These are phyloP conservation scores for Napeogenes sylphis DNA, from an alignment of 2,888 invertebrate species.

Conservation along the genomic window DNA sequence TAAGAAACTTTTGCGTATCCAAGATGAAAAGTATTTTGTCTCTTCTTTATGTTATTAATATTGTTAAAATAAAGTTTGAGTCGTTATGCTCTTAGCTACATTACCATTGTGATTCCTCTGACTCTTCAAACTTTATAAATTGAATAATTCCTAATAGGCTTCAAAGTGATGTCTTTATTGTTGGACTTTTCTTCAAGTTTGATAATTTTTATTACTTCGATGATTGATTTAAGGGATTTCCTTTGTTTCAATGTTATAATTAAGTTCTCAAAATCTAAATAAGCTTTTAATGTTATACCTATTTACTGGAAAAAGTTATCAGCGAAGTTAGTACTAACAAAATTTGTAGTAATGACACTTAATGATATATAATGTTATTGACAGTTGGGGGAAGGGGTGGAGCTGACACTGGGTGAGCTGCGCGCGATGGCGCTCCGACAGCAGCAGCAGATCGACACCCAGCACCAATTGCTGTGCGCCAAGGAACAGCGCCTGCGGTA, in stretches of 20 bases:
- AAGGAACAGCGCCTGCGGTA: slow-evolving; percentile 95
- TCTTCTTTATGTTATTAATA: neutral
- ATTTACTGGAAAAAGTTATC: no score
- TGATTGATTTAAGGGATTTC: slow-evolving; percentile 8
- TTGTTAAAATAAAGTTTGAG: slow-evolving; percentile 11
- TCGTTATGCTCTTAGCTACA: slow-evolving; percentile 20
- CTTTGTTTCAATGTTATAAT: slow-evolving; percentile 1
- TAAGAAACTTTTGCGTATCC: neutral
- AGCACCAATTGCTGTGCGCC: slow-evolving; percentile 93
- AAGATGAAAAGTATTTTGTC: neutral
- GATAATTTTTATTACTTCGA: slow-evolving; percentile 10
- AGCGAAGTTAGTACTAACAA: neutral
- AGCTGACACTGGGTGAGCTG: slow-evolving; percentile 95
- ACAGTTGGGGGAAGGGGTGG: slow-evolving; percentile 93
- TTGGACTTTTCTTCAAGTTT: slow-evolving; percentile 5
- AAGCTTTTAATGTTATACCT: no score
- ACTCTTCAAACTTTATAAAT: slow-evolving; percentile 15
- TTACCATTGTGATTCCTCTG: slow-evolving; percentile 13
- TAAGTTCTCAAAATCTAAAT: neutral
- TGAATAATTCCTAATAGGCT: slow-evolving; percentile 21
- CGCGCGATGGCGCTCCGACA: slow-evolving; percentile 98
- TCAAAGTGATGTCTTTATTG: slow-evolving; percentile 11
- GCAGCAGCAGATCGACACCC: slow-evolving; percentile 98
- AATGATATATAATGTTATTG: slow-evolving; percentile 45
- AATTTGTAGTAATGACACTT: neutral